phyloP scores from a whole-genome alignment of 2,888 invertebrate species.

The Ypsolopha scabrella region DNA sequence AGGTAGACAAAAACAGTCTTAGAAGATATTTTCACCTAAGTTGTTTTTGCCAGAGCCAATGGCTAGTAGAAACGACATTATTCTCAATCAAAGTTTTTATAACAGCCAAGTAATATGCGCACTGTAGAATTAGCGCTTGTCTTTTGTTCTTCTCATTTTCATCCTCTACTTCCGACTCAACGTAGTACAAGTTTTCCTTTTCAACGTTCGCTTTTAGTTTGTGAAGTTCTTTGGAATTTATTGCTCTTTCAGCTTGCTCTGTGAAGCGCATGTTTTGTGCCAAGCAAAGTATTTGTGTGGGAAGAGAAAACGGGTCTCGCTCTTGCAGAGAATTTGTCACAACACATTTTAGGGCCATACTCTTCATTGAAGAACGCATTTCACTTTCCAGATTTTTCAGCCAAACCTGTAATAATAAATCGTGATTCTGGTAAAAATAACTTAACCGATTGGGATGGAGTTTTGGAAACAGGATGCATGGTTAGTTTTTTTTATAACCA shows the following conservation, averaged over 20 bases:
- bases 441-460: too few relatives aligned
- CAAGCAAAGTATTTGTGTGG: slow-evolving; percentile 84
- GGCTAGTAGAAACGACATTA: slow-evolving; percentile 73
- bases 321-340: slow-evolving; percentile 55
- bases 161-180: slow-evolving; percentile 62
- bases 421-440: neutral
- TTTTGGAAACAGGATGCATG: too few relatives aligned
- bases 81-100: slow-evolving; percentile 81
- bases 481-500: too few relatives aligned
- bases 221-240: slow-evolving; percentile 74
- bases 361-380: slow-evolving; percentile 79
- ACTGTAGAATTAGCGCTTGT: slow-evolving; percentile 92
- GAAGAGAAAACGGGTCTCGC: slow-evolving; percentile 66
- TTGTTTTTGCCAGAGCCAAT: slow-evolving; percentile 98
- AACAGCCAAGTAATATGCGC: slow-evolving; percentile 90
- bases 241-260: slow-evolving; percentile 84
- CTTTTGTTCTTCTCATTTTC: slow-evolving; percentile 84
- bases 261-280: slow-evolving; percentile 90
- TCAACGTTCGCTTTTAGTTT: slow-evolving; percentile 60
- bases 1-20: too few relatives aligned
- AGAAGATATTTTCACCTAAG: slow-evolving; percentile 70
- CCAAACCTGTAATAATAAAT: slow-evolving; percentile 71
- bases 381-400: slow-evolving; percentile 83
- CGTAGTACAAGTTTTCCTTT: slow-evolving; percentile 61
- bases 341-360: slow-evolving; percentile 71